Conservation (phyloP, 1,140 invertebrate genomes). For the Sweltsa coloradensis region DNA sequence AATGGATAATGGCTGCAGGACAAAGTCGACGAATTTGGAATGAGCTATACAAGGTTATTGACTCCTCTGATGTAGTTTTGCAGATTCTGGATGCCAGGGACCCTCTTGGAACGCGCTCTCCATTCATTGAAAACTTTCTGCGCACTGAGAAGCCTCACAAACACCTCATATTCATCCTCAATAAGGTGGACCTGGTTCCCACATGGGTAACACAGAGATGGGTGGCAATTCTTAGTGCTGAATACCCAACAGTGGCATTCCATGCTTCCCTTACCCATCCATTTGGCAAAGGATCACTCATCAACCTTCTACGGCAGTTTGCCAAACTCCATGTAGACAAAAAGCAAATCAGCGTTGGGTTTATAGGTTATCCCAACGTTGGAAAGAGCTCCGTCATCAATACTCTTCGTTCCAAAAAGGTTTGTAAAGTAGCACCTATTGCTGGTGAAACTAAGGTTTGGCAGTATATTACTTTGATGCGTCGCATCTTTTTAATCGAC, state of each 20-base stretch:
- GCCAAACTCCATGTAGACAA: constrained; percentile 90
- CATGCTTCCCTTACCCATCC: constrained; percentile 96
- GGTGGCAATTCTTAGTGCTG: constrained; percentile 83
- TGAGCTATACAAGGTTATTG: constrained; percentile 98
- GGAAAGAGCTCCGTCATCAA: constrained; percentile 99
- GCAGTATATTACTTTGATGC: constrained; percentile 99
- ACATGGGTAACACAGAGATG: constrained; percentile 95
- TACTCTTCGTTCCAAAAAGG: constrained; percentile 85
- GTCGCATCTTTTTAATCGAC: constrained; percentile 94
- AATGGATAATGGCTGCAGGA: constrained; percentile 84
- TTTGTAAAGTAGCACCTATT: constrained; percentile 97
- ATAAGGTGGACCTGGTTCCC: constrained; percentile 92
- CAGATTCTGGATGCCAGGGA: constrained; percentile 91
- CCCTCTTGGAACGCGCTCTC: constrained; percentile 88
- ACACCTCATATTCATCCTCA: constrained; percentile 88
- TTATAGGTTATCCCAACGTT: constrained; percentile 98
- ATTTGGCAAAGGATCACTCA: constrained; percentile 96
- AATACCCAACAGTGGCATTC: constrained; percentile 97
- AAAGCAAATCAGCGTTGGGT: constrained; percentile 97
- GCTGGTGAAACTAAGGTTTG: constrained; percentile 99
- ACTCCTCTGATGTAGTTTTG: constrained; percentile 94
- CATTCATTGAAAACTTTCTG: constrained; percentile 82
- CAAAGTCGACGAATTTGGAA: constrained; percentile 98
- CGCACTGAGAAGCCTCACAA: constrained; percentile 88
- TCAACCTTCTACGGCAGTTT: constrained; percentile 93